These are phyloP conservation scores for Scatophagus argus DNA, from an alignment of 2,113 vertebrate genomes.

Conservation along the genomic window DNA sequence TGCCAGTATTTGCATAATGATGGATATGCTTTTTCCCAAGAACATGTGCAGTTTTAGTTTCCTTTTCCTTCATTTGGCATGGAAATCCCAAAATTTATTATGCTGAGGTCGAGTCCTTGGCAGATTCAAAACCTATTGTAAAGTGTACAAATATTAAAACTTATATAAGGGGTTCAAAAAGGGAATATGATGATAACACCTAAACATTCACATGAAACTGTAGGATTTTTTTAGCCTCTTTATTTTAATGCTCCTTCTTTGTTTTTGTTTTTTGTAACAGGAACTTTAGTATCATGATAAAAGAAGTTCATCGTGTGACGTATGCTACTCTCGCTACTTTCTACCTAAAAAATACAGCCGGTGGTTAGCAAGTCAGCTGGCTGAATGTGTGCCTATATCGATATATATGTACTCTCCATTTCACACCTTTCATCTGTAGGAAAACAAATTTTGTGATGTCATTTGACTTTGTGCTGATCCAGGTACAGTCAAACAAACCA, in stretches of 20 bases:
- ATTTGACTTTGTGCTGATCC: conserved; percentile 52
- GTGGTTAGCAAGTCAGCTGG: conserved; percentile 63
- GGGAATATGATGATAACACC: conserved; percentile 9
- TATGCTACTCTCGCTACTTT: conserved; percentile 68
- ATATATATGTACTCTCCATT: conserved; percentile 52
- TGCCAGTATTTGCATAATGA: conserved; percentile 75
- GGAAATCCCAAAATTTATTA: conserved; percentile 29
- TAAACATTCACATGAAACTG: conserved; percentile 32
- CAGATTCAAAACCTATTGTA: conserved; percentile 10
- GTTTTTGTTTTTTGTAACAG: conserved; percentile 47
- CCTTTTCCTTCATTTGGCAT: conserved; percentile 15
- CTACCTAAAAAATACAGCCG: conserved; percentile 61
- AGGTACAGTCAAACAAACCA: conserved; percentile 31
- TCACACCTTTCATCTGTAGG: conserved; percentile 50
- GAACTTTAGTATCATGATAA: conserved; percentile 22
- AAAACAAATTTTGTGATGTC: conserved; percentile 49
- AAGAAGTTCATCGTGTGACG: conserved; percentile 36
- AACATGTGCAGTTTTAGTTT: conserved; percentile 52
- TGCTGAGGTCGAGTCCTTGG: conserved; percentile 48
- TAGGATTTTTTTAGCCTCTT: conserved; percentile 46
- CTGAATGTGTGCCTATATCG: conserved; percentile 79
- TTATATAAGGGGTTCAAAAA: conserved; percentile 22
- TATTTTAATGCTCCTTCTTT: conserved; percentile 26
- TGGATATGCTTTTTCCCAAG: conserved; percentile 39
- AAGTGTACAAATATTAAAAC: conserved; percentile 28